These are phyloP conservation scores for Indicator maculatus DNA, from an alignment of 2,113 vertebrate genomes.

Conservation along the genomic window DNA sequence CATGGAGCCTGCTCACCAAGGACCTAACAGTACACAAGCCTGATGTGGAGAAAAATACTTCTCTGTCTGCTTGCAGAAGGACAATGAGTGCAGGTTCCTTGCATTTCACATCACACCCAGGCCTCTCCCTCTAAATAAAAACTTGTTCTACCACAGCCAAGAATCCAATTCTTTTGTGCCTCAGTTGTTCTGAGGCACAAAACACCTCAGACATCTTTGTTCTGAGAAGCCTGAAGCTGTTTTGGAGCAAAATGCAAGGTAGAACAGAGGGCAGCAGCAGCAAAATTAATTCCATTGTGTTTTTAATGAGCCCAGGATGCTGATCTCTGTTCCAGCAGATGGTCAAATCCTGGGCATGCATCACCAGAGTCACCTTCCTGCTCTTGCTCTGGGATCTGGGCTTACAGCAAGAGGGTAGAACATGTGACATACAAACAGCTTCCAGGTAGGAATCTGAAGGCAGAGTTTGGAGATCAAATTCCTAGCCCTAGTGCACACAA, in stretches of 20 bases:
- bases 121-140: background rate
- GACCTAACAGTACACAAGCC: background rate
- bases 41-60: background rate
- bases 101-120: background rate
- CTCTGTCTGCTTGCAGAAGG: background rate
- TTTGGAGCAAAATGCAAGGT: background rate
- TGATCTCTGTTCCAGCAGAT: rapidly evolving
- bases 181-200: background rate
- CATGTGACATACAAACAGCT: background rate
- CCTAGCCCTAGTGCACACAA: background rate
- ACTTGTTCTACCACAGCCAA: background rate
- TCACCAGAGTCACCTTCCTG: background rate
- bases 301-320: background rate
- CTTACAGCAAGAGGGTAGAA: background rate
- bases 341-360: background rate
- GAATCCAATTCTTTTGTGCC: background rate
- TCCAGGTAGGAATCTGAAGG: background rate
- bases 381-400: background rate
- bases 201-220: background rate
- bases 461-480: background rate
- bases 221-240: background rate
- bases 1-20: background rate
- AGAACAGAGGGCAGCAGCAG: background rate
- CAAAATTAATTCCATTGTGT: background rate
- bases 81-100: rapidly evolving